Percentiles rank a stretch among this genome's conserved stretches.
phyloP scores from a whole-genome alignment of 2,888 invertebrate genomes.

The Cheilosia pagana region DNA sequence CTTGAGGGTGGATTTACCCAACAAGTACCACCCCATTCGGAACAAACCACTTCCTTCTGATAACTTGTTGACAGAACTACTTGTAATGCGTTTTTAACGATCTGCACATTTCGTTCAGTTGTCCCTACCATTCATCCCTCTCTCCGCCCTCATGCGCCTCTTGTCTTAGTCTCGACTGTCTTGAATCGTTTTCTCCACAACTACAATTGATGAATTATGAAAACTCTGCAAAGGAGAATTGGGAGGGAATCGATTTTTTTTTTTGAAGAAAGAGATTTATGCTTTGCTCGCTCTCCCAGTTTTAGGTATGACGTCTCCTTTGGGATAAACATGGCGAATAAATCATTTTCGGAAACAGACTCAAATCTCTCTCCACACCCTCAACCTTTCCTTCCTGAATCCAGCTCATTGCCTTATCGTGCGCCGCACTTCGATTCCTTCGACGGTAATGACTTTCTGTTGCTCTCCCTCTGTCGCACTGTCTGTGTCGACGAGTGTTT shows the following conservation, averaged over 20 bases:
- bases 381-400: constrained; percentile 63
- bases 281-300: constrained; percentile 5
- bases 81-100: constrained; percentile 74
- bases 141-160: neutral
- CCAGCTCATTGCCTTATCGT: constrained; percentile 52
- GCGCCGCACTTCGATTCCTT: constrained; percentile 49
- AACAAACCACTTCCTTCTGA: constrained; percentile 22
- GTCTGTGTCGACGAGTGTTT: neutral
- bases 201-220: constrained; percentile 65
- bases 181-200: constrained; percentile 30
- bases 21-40: constrained; percentile 20
- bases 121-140: neutral
- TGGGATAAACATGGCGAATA: constrained; percentile 69
- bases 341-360: constrained; percentile 73
- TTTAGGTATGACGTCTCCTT: constrained; percentile 12
- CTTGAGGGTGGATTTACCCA: neutral
- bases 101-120: constrained; percentile 46
- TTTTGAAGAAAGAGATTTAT: constrained; percentile 61
- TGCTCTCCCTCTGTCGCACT: constrained; percentile 1
- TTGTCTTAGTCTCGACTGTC: constrained; percentile 3
- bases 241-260: constrained; percentile 51
- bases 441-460: constrained; percentile 70
- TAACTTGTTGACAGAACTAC: constrained; percentile 62
- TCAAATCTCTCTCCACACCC: constrained; percentile 23
- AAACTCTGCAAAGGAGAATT: constrained; percentile 38